Evolutionary conservation across 35 echinoderm and acorn worm species (phyloP), one percentile per base, ranked within the genome.

Genomic region (Amphiura filiformis): DNA sequence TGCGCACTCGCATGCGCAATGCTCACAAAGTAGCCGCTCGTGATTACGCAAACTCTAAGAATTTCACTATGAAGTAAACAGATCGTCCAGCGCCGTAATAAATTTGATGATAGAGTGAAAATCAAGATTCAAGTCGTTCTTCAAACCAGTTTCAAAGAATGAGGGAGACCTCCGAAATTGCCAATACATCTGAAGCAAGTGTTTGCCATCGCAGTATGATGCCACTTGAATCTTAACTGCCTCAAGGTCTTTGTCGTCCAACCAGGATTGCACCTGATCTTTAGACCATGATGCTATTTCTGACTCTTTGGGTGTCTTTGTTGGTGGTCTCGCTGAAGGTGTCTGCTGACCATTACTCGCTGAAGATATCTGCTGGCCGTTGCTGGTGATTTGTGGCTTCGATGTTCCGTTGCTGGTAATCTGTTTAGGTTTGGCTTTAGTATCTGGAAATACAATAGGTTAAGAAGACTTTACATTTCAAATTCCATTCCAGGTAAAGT

Each of bases 101-200:
- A 97, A 85, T 65, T 80, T 88, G 26, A 97, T 57, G 32, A 97
- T 80, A 33, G 57, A 37, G 7, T 91, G 30, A 39, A 90, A 93
- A 44, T 91, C 78, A 34, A 97, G 64, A 17, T 86, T 75, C 5
- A 97, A 70, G 34, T 93, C 95, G 17, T 82, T 84, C 26, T 77
- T 83, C 77, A 97, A 56, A 28, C 35, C 38, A 35, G 76, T 77
- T 78, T 93, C 89, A 44, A 97, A 97, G 84, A 89, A 97, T 35
- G 93, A 91, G 33, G 95, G 95, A 30, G 91, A 88, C 31, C 86
- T 79, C 52, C 87, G 79, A 42, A 80, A 93, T 57, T 93, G 91
- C 39, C 47, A 87, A 31, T 90, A 80, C 95, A 97, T 93, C 85
- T 97, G 91, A 18, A 86, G 79, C 33, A 97, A 49, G 30, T 91